Conservation (phyloP, 2,888 invertebrate genomes). For the Metopia argyrocephala region DNA sequence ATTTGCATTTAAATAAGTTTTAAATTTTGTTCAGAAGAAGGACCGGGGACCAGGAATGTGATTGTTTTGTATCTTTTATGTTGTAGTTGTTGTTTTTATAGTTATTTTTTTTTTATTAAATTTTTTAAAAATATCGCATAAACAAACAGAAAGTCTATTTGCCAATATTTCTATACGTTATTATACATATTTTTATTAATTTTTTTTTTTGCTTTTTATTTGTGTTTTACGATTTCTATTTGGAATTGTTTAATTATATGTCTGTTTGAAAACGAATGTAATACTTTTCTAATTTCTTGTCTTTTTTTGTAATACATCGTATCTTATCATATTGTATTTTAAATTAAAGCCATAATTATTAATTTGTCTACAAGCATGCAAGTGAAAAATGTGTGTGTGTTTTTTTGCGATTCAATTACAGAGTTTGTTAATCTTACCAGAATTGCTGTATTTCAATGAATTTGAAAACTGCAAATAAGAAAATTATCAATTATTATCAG, state of each 20-base stretch:
- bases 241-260: background rate
- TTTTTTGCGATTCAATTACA: background rate
- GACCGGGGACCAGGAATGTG: no score
- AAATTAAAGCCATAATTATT: background rate
- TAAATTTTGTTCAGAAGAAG: background rate
- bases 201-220: background rate
- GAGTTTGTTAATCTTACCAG: background rate
- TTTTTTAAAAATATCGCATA: background rate
- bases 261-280: background rate
- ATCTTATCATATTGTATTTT: background rate
- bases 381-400: slow-evolving; percentile 12
- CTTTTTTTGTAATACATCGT: background rate
- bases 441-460: background rate
- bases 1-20: slow-evolving; percentile 30
- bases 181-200: background rate
- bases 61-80: no score
- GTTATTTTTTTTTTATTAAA: background rate
- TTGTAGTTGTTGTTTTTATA: background rate
- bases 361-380: slow-evolving; percentile 39
- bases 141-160: background rate
- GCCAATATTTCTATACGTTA: background rate
- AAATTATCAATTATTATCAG: no score
- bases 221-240: background rate
- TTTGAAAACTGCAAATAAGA: background rate
- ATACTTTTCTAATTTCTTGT: background rate